Evolutionary conservation across 2,888 invertebrate genomes (phyloP).

Genomic region (Chrysomela aeneicollis): DNA sequence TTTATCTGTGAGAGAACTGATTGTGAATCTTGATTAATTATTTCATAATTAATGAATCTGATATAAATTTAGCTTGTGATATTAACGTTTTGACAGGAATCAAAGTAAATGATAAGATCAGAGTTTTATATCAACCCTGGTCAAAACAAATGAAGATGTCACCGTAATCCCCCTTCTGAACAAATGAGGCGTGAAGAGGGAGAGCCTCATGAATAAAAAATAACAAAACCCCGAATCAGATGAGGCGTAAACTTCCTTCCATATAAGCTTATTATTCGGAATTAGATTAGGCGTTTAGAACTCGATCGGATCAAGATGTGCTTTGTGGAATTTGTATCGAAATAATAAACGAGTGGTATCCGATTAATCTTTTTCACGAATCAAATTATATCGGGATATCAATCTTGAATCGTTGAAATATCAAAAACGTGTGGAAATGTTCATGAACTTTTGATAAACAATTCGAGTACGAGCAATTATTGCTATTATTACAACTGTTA

Average conservation of each 20-base stretch:
- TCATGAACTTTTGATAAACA: slow-evolving; percentile 6
- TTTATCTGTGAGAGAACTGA: too few species aligned
- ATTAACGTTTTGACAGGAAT: too few species aligned
- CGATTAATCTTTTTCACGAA: background rate
- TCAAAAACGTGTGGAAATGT: slow-evolving; percentile 20
- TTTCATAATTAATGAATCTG: too few species aligned
- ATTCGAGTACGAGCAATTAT: background rate
- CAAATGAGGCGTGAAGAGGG: slow-evolving; percentile 34
- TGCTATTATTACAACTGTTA: background rate
- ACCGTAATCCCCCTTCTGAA: slow-evolving; percentile 24
- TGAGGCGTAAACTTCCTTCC: slow-evolving; percentile 15
- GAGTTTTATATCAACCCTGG: background rate
- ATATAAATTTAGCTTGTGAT: too few species aligned
- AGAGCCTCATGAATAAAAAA: slow-evolving; percentile 30
- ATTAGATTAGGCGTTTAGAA: slow-evolving; percentile 10
- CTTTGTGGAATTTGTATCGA: slow-evolving; percentile 9
- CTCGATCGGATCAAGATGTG: slow-evolving; percentile 8
- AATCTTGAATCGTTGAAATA: slow-evolving; percentile 7
- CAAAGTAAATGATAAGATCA: background rate
- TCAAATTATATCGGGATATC: slow-evolving; percentile 4
- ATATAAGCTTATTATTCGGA: slow-evolving; percentile 2
- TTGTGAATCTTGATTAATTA: too few species aligned
- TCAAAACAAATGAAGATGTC: slow-evolving; percentile 21
- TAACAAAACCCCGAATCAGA: slow-evolving; percentile 26
- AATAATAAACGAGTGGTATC: background rate